Conservation (phyloP, 2,888 invertebrate species). For the Drosophila cognata region DNA sequence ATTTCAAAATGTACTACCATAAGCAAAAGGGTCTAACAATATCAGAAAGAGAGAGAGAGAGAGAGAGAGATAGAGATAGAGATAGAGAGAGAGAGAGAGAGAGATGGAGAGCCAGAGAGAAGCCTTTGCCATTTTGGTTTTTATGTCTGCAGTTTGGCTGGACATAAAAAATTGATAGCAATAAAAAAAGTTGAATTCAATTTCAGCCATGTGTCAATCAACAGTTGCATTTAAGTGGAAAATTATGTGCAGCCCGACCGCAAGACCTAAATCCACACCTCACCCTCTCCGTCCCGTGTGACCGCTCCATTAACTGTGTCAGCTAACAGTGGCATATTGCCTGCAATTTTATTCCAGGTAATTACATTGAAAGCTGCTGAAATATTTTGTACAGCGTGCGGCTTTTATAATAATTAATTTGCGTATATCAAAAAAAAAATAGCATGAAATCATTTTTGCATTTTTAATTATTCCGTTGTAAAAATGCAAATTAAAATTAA, state of each 20-base stretch:
- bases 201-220: conserved; percentile 75
- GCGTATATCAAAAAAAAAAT: conserved; percentile 17
- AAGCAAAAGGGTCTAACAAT: background rate
- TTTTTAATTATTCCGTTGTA: background rate
- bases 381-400: background rate
- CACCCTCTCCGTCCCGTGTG: background rate
- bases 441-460: conserved; percentile 7
- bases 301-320: conserved; percentile 19
- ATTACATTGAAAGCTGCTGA: conserved; percentile 1
- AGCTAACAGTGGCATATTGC: conserved; percentile 37
- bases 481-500: background rate
- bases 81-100: background rate
- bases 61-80: background rate
- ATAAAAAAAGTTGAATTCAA: conserved; percentile 61
- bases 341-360: conserved; percentile 12
- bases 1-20: background rate
- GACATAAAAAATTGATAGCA: conserved; percentile 60
- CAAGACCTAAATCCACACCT: conserved; percentile 7
- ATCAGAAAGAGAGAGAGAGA: too few species aligned
- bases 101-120: conserved; percentile 1
- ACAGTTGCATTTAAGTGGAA: conserved; percentile 74
- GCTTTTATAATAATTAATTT: conserved; percentile 31
- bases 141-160: conserved; percentile 58
- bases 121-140: conserved; percentile 45
- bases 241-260: conserved; percentile 61